Evolutionary conservation across 2,888 invertebrate species (phyloP).

Genomic region (Brachyptera risi): DNA sequence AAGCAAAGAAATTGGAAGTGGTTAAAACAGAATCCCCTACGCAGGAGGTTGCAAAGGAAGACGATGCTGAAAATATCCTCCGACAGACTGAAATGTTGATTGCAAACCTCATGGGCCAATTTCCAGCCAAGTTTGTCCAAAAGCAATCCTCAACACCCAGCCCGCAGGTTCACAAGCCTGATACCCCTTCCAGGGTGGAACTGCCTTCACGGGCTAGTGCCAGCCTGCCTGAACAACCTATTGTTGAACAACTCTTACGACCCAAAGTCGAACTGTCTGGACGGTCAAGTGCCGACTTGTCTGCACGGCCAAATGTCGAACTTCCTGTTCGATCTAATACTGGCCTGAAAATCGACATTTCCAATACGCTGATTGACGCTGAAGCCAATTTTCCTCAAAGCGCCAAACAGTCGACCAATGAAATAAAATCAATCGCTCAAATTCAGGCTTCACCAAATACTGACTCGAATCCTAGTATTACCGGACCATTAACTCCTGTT

Average conservation of each 20-base stretch:
- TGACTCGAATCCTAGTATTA: no score
- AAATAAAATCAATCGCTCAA: no score
- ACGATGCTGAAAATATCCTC: constrained; percentile 46
- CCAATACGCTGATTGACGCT: constrained; percentile 7
- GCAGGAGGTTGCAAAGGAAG: constrained; percentile 35
- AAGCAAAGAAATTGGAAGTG: constrained; percentile 2
- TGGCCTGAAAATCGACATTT: constrained; percentile 16
- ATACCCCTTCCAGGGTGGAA: background rate
- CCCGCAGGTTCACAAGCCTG: background rate
- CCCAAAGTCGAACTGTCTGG: no score
- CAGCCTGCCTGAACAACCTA: no score
- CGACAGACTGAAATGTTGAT: constrained; percentile 58
- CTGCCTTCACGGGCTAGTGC: background rate
- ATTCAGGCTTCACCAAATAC: no score
- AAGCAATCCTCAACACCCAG: constrained; percentile 4
- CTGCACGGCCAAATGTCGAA: background rate
- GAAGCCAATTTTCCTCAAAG: background rate
- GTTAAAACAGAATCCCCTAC: constrained; percentile 27
- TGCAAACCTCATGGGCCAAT: constrained; percentile 59
- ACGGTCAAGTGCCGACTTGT: no score
- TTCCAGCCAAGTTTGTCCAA: constrained; percentile 44
- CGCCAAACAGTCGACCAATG: no score
- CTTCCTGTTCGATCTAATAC: background rate
- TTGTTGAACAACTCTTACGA: no score
- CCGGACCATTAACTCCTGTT: no score